These are phyloP conservation scores for Hemaris fuciformis DNA, from an alignment of 2,888 invertebrate genomes.

Conservation along the genomic window DNA sequence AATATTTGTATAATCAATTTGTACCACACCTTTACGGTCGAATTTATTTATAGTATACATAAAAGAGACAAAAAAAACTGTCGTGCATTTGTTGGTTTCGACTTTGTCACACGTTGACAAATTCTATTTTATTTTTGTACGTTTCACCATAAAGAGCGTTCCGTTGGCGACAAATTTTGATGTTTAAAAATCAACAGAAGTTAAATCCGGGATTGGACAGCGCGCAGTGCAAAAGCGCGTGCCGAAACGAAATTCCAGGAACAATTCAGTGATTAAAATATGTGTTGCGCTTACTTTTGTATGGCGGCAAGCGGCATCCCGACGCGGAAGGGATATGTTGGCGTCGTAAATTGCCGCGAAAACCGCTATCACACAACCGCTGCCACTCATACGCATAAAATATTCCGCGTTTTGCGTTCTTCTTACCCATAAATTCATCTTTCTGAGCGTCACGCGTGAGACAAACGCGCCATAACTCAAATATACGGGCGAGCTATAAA, in stretches of 20 bases:
- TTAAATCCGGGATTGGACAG: background rate
- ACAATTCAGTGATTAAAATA: background rate
- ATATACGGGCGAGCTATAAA: slow-evolving; percentile 52
- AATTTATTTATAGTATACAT: background rate
- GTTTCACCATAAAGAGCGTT: background rate
- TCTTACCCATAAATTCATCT: slow-evolving; percentile 54
- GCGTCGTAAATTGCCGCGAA: slow-evolving; percentile 15
- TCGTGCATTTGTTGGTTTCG: background rate
- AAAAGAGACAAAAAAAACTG: background rate
- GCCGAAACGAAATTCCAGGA: background rate
- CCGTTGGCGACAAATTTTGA: slow-evolving; percentile 1
- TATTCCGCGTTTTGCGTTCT: slow-evolving; percentile 36
- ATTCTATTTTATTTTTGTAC: slow-evolving; percentile 4
- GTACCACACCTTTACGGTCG: background rate
- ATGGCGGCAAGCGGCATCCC: background rate
- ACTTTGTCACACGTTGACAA: background rate
- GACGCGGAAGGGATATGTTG: background rate
- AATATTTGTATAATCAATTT: background rate
- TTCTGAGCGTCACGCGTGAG: slow-evolving; percentile 43
- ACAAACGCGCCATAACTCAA: slow-evolving; percentile 63
- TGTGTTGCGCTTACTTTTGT: background rate
- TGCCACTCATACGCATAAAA: slow-evolving; percentile 36
- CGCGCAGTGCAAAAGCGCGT: background rate
- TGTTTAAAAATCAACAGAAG: slow-evolving; percentile 3
- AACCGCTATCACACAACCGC: slow-evolving; percentile 27